A percentile compares a stretch with the other conserved stretches of the same genome.
Evolutionary conservation across 2,797 vertebrate genomes (phyloP).

Genomic region (Lindbergichthys nudifrons): DNA sequence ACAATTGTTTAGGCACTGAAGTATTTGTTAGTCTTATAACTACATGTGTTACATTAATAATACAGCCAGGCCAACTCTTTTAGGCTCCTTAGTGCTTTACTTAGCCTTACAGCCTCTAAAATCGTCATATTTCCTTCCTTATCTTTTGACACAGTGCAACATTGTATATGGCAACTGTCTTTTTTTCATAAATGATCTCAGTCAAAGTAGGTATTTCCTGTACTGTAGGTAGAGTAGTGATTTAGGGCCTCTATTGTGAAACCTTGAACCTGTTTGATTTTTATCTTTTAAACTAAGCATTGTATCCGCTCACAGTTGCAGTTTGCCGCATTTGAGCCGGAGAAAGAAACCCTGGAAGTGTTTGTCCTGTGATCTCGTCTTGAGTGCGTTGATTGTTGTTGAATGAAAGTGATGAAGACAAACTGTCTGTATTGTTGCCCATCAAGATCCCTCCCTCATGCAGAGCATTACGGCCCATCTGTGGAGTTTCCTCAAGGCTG

Average conservation of each 20-base stretch:
- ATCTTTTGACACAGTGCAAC: background rate
- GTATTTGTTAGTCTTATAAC: background rate
- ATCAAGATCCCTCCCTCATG: conserved; percentile 52
- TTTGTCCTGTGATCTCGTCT: conserved; percentile 28
- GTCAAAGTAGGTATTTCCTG: background rate
- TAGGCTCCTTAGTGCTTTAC: background rate
- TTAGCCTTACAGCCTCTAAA: background rate
- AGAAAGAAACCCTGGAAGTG: background rate
- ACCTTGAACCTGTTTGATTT: background rate
- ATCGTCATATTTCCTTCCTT: background rate
- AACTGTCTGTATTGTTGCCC: conserved; percentile 52
- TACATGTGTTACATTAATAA: background rate
- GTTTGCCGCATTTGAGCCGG: background rate
- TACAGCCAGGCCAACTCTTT: background rate
- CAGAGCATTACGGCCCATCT: conserved; percentile 61
- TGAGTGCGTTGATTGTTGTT: conserved; percentile 19
- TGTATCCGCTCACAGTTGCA: background rate
- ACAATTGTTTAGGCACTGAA: background rate
- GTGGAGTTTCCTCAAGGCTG: conserved; percentile 65
- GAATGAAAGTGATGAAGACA: conserved; percentile 43
- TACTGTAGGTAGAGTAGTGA: background rate
- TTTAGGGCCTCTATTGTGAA: background rate
- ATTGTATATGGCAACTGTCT: background rate
- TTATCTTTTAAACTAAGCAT: background rate
- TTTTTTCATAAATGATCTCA: too few relatives aligned